These are phyloP conservation scores for Drosophila diplacantha DNA, from an alignment of 2,888 invertebrate species.

Conservation along the genomic window DNA sequence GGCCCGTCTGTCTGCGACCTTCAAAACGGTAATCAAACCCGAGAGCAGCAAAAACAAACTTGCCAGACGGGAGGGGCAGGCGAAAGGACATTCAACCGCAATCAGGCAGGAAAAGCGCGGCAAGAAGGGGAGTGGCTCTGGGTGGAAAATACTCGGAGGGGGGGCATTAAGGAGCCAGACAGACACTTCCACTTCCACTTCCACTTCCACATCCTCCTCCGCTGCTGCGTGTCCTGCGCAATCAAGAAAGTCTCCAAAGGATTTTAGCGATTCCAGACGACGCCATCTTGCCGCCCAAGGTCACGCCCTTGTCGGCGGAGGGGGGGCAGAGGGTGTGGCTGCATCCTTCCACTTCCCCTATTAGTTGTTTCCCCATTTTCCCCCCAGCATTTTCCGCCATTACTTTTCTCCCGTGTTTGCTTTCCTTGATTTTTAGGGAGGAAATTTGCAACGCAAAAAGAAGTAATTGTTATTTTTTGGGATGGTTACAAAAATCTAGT, in stretches of 20 bases:
- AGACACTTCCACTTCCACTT: conserved; percentile 30
- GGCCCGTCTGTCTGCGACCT: conserved; percentile 58
- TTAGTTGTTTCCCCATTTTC: not conserved
- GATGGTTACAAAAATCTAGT: not conserved
- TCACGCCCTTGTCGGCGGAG: conserved; percentile 2
- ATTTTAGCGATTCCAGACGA: conserved; percentile 19
- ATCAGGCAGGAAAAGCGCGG: conserved; percentile 1
- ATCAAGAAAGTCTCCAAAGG: conserved; percentile 44
- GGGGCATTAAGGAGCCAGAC: conserved; percentile 1
- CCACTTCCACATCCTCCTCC: not conserved
- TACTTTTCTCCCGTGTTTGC: not conserved
- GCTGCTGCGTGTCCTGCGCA: conserved; percentile 37
- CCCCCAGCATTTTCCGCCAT: not conserved
- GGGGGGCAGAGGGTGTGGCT: not conserved
- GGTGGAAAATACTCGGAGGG: not conserved
- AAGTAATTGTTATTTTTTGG: not conserved
- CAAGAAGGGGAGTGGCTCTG: not conserved
- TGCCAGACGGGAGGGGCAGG: conserved; percentile 23
- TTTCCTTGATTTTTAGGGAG: not conserved
- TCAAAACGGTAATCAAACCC: conserved; percentile 47
- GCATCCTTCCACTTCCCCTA: conserved; percentile 1
- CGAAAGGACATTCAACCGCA: conserved; percentile 59
- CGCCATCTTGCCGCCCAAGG: conserved; percentile 17
- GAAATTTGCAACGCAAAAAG: not conserved
- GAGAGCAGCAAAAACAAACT: conserved; percentile 54